These are phyloP conservation scores for Eciton burchellii DNA, from an alignment of 1,140 invertebrate genomes.

Conservation along the genomic window DNA sequence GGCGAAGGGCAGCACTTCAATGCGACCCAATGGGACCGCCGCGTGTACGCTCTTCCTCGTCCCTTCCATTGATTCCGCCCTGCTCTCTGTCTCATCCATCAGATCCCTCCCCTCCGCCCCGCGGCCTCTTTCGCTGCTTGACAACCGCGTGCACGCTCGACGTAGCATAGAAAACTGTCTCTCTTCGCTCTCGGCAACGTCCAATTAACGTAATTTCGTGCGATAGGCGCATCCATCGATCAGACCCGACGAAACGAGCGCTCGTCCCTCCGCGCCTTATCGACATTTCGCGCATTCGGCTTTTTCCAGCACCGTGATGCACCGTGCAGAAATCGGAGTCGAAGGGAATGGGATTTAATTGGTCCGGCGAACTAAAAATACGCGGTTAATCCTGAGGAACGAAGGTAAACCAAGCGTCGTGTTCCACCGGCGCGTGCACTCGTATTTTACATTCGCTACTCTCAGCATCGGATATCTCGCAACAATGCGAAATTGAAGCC, in stretches of 20 bases:
- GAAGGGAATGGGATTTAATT: slow-evolving; percentile 17
- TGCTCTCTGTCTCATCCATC: slow-evolving; percentile 39
- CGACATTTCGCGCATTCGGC: slow-evolving; percentile 15
- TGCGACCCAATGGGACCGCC: slow-evolving; percentile 70
- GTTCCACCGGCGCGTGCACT: too few relatives aligned
- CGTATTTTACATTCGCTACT: not conserved
- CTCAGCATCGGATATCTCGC: not conserved
- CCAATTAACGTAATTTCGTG: slow-evolving; percentile 77
- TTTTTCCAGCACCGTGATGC: slow-evolving; percentile 3
- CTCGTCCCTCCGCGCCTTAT: slow-evolving; percentile 14
- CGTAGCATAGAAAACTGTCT: slow-evolving; percentile 75
- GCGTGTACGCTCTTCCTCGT: slow-evolving; percentile 44
- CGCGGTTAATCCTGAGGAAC: not conserved
- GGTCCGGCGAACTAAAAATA: not conserved
- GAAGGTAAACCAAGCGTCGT: not conserved
- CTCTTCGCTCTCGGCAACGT: slow-evolving; percentile 74
- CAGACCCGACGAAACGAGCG: slow-evolving; percentile 61
- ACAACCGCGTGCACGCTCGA: slow-evolving; percentile 67
- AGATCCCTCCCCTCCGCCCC: not conserved
- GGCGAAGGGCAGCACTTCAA: slow-evolving; percentile 71
- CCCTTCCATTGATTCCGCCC: slow-evolving; percentile 30
- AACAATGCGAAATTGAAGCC: not conserved
- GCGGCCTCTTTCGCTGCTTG: slow-evolving; percentile 53
- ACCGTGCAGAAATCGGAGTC: slow-evolving; percentile 22
- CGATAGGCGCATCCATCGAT: slow-evolving; percentile 71